Conservation (phyloP, 2,113 vertebrate genomes). For the Microcebus ravelobensis region DNA sequence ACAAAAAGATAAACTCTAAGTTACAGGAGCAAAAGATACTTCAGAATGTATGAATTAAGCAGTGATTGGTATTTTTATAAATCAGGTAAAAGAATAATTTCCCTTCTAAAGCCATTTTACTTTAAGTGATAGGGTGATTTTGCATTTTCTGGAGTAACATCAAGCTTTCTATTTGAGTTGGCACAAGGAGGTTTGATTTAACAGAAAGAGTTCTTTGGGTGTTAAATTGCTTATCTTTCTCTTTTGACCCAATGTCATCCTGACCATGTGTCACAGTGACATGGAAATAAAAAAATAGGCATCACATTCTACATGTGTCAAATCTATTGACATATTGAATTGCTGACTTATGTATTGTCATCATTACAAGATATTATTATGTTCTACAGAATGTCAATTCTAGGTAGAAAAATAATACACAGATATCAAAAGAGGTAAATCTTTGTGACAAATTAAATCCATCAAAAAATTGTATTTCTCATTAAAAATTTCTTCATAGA, state of each 20-base stretch:
- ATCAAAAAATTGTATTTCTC: not conserved
- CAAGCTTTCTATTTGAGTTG: slow-evolving; percentile 77
- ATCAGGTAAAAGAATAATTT: not conserved
- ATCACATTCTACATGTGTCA: slow-evolving; percentile 33
- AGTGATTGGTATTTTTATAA: slow-evolving; percentile 29
- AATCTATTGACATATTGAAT: not conserved
- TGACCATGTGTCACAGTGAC: slow-evolving; percentile 72
- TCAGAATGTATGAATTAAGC: not conserved
- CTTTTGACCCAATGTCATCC: slow-evolving; percentile 75
- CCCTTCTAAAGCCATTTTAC: not conserved
- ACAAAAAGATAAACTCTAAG: not conserved
- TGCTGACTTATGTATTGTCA: not conserved
- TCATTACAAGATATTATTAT: not conserved
- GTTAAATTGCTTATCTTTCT: slow-evolving; percentile 76
- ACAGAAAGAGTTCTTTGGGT: slow-evolving; percentile 39
- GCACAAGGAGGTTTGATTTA: slow-evolving; percentile 73
- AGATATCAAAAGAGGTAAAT: slow-evolving; percentile 1
- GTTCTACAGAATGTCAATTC: slow-evolving; percentile 11
- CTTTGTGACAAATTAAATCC: not conserved
- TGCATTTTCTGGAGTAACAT: slow-evolving; percentile 71
- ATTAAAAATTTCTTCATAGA: not conserved
- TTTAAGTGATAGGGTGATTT: slow-evolving; percentile 59
- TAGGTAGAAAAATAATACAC: slow-evolving; percentile 3
- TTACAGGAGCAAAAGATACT: not conserved
- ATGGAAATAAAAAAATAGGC: slow-evolving; percentile 24